These are phyloP conservation scores for Bombus affinis DNA, from an alignment of 1,140 invertebrate genomes.

Conservation along the genomic window DNA sequence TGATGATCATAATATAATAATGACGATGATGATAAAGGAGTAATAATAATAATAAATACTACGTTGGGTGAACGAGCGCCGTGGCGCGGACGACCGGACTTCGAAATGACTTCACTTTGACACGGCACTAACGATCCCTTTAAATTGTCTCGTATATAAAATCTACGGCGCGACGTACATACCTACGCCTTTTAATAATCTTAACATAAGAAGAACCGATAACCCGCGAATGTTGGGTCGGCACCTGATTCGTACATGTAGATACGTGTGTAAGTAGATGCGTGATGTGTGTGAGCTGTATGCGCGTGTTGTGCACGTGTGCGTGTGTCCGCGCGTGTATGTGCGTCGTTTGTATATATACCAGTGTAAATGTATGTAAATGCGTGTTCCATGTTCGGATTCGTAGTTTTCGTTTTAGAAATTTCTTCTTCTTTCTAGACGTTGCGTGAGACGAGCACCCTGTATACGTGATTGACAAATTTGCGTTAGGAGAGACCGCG, in stretches of 20 bases:
- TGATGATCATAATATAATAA: slow-evolving; percentile 27
- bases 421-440: slow-evolving; percentile 48
- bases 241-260: slow-evolving; percentile 39
- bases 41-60: slow-evolving; percentile 55
- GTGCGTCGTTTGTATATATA: neutral
- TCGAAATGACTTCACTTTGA: slow-evolving; percentile 15
- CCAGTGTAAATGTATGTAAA: slow-evolving; percentile 20
- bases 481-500: slow-evolving; percentile 61
- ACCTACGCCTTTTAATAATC: slow-evolving; percentile 35
- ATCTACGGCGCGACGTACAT: slow-evolving; percentile 31
- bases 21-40: slow-evolving; percentile 19
- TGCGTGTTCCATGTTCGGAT: slow-evolving; percentile 12
- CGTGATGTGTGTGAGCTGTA: neutral
- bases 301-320: neutral
- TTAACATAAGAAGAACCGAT: slow-evolving; percentile 64
- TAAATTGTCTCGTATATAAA: slow-evolving; percentile 52
- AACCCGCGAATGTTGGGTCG: slow-evolving; percentile 57
- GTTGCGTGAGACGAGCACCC: slow-evolving; percentile 68
- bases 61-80: slow-evolving; percentile 41
- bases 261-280: neutral
- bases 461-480: slow-evolving; percentile 67
- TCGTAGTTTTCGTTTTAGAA: slow-evolving; percentile 27
- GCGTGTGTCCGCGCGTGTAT: neutral
- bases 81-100: slow-evolving; percentile 38
- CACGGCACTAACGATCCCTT: slow-evolving; percentile 41